Percentiles rank a stretch among this genome's conserved stretches.
These are phyloP conservation scores for Rattus rattus DNA, from an alignment of 2,113 vertebrate genomes.

Conservation along the genomic window DNA sequence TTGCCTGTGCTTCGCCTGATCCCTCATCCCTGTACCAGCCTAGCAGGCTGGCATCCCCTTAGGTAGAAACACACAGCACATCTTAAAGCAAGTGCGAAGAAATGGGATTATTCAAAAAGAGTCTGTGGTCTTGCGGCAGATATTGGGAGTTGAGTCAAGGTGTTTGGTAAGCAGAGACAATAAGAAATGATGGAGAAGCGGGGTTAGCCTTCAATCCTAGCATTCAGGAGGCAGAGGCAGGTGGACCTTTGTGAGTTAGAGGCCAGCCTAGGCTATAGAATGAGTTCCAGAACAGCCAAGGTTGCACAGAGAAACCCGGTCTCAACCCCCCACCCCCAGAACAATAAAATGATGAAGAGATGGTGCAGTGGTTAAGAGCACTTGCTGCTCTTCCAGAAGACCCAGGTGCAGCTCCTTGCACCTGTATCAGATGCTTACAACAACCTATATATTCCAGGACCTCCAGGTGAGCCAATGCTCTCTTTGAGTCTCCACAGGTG, in stretches of 20 bases:
- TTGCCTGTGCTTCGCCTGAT: neutral
- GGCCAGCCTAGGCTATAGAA: neutral
- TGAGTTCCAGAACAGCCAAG: neutral
- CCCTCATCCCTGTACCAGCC: neutral
- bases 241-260: neutral
- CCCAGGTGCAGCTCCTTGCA: neutral
- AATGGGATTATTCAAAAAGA: neutral
- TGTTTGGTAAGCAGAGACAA: neutral
- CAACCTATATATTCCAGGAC: neutral
- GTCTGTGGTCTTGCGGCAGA: too few relatives aligned
- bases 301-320: neutral
- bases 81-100: neutral
- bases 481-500: neutral
- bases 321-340: neutral
- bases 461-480: neutral
- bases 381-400: neutral
- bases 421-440: neutral
- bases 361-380: neutral
- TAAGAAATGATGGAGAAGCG: neutral
- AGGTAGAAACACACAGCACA: neutral
- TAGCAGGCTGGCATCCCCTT: neutral
- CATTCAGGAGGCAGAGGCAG: neutral
- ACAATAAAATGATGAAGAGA: neutral
- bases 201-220: neutral
- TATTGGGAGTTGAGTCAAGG: neutral